Evolutionary conservation across 30 jellyfish, hydroid and myxozoan genomes (phyloP).

Genomic region (Aurelia sp.): DNA sequence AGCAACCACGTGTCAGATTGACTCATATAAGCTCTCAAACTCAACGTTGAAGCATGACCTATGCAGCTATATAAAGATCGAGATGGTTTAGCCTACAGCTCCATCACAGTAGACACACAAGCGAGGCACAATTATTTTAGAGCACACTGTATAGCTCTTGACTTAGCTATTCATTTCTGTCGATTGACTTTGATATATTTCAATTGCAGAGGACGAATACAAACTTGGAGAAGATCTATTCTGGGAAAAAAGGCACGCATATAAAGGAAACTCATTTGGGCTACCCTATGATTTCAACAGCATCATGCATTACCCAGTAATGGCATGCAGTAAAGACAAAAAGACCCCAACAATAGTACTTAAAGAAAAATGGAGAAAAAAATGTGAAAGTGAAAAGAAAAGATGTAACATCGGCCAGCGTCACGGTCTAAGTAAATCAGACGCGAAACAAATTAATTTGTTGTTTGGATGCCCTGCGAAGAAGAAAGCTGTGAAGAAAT

Average conservation of each 20-base stretch:
- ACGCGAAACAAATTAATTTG: not conserved
- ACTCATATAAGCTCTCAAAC: no score
- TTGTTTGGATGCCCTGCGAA: not conserved
- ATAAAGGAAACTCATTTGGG: slow-evolving; percentile 8
- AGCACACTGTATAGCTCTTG: no score
- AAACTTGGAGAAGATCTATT: no score
- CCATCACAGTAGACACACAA: no score
- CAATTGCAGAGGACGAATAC: no score
- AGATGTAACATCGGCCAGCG: slow-evolving; percentile 10
- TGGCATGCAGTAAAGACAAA: not conserved
- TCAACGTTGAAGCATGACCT: no score
- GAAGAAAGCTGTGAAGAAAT: not conserved
- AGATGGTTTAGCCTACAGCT: no score
- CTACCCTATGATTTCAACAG: slow-evolving; percentile 27
- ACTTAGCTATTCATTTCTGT: no score
- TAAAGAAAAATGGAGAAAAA: slow-evolving; percentile 3
- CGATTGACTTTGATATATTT: no score
- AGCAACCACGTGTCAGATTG: no score
- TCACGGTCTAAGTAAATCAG: not conserved
- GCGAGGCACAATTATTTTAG: no score
- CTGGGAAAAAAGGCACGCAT: not conserved
- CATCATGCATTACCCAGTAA: slow-evolving; percentile 14
- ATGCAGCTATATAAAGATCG: no score
- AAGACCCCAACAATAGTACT: not conserved
- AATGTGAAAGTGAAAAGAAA: not conserved